These are phyloP conservation scores for Scotopteryx bipunctaria DNA, from an alignment of 2,888 invertebrate species.

Conservation along the genomic window DNA sequence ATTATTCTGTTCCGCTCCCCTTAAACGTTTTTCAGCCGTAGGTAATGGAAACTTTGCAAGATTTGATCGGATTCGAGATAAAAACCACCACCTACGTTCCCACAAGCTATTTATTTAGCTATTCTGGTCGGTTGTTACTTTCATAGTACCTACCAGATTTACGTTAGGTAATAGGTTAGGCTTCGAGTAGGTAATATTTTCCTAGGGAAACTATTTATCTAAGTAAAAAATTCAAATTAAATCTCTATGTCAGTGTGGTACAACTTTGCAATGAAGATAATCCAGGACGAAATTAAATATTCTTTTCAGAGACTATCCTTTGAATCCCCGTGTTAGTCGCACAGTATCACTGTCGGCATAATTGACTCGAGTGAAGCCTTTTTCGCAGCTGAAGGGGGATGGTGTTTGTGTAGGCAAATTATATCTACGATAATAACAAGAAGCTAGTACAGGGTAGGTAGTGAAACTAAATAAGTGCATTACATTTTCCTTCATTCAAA, in stretches of 20 bases:
- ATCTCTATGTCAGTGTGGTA: background rate
- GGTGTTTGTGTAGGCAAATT: too few species aligned
- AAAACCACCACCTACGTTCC: slow-evolving; percentile 37
- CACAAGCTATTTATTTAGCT: slow-evolving; percentile 38
- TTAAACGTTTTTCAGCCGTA: slow-evolving; percentile 40
- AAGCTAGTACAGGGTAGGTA: background rate
- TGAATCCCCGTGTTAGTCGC: too few species aligned
- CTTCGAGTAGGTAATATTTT: too few species aligned
- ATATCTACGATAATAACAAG: too few species aligned
- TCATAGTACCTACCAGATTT: slow-evolving; percentile 31
- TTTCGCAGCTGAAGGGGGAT: too few species aligned
- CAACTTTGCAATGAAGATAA: background rate
- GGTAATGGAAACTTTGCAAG: slow-evolving; percentile 41
- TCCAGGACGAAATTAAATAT: background rate
- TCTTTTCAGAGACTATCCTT: too few species aligned
- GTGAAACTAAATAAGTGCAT: background rate
- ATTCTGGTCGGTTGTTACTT: slow-evolving; percentile 33
- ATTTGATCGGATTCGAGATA: slow-evolving; percentile 41
- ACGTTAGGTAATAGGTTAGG: slow-evolving; percentile 18
- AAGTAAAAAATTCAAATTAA: background rate
- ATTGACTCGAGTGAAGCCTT: too few species aligned
- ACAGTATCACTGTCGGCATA: too few species aligned
- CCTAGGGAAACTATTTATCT: background rate
- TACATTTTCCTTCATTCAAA: background rate
- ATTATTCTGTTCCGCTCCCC: slow-evolving; percentile 39